Evolutionary conservation across 2,888 invertebrate species (phyloP).

Genomic region (Scaptodrosophila latifasciaeformis): DNA sequence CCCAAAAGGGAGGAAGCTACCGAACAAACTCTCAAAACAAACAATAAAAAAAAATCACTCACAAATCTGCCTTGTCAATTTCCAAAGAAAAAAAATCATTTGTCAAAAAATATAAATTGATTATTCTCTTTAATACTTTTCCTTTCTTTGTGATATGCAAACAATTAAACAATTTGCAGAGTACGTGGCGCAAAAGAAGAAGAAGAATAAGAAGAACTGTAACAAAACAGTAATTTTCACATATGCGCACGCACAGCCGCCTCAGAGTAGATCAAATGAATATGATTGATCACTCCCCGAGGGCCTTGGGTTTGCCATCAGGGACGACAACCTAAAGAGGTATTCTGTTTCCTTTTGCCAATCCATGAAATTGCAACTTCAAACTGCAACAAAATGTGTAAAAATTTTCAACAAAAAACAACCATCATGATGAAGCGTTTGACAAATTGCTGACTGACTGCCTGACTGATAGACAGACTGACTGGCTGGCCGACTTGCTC

Average conservation of each 20-base stretch:
- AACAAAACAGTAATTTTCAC: slow-evolving; percentile 56
- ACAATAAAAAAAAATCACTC: no score
- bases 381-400: slow-evolving; percentile 23
- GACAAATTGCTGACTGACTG: slow-evolving; percentile 57
- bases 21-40: slow-evolving; percentile 10
- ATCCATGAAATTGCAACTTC: slow-evolving; percentile 44
- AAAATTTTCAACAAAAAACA: slow-evolving; percentile 32
- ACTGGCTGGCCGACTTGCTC: slow-evolving; percentile 9
- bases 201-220: slow-evolving; percentile 28
- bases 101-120: slow-evolving; percentile 10
- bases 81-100: slow-evolving; percentile 20
- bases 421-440: slow-evolving; percentile 24
- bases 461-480: no score
- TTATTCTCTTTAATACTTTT: background rate
- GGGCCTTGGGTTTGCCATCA: slow-evolving; percentile 26
- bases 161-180: slow-evolving; percentile 24
- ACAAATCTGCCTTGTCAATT: slow-evolving; percentile 3
- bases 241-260: slow-evolving; percentile 20
- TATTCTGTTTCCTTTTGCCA: no score
- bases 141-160: background rate
- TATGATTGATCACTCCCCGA: slow-evolving; percentile 68
- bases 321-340: no score
- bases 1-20: background rate
- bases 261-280: no score
- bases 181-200: background rate